Evolutionary conservation across 2,113 vertebrate genomes (phyloP), one percentile per base, ranked within the genome.

Genomic region (Odocoileus hemionus): DNA sequence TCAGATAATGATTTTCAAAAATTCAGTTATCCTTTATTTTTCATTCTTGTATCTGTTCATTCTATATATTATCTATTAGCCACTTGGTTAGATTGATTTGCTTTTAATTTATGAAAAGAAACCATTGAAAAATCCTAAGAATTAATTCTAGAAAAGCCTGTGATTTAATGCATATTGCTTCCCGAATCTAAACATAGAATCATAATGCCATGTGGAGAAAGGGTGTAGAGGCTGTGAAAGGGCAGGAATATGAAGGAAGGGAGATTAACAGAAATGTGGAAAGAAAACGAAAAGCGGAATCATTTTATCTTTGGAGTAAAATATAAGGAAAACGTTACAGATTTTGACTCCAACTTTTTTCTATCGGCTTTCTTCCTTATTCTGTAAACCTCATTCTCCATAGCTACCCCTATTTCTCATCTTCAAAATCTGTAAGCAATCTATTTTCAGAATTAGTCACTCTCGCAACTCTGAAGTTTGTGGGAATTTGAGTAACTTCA

Each of bases 81-180:
- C 11, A 16, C 10, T 76, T 94, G 60, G 14, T 16, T 70, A 82
- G n/a, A 78, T 1, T 74, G 15, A 70, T 83, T 64, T 74, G 30
- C 8, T 83, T 96, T 92, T 74, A 94, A 84, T 83, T 6, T 94
- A 45, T 5, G 16, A 95, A 85, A 90, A 12, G 6, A 96, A 74
- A 16, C 2, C 4, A 39, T 33, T 67, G 43, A 57, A 86, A 58
- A 89, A 45, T 67, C 30, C 47, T 83, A 92, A 57, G 16, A 55
- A 60, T 85, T 61, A 79, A 86, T 82, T 70, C 93, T 12, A 60
- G 17, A 85, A 93, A 82, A 58, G 25, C 28, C 17, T 94, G 86
- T 82, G 64, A 87, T 88, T 91, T 67, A 60, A 82, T 60, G 16
- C 0, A 50, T 23, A 50, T 13, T 70, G 14, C 2, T n/a, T 16